Conservation (phyloP, 2,113 vertebrate species). For the Serilophus lunatus region DNA sequence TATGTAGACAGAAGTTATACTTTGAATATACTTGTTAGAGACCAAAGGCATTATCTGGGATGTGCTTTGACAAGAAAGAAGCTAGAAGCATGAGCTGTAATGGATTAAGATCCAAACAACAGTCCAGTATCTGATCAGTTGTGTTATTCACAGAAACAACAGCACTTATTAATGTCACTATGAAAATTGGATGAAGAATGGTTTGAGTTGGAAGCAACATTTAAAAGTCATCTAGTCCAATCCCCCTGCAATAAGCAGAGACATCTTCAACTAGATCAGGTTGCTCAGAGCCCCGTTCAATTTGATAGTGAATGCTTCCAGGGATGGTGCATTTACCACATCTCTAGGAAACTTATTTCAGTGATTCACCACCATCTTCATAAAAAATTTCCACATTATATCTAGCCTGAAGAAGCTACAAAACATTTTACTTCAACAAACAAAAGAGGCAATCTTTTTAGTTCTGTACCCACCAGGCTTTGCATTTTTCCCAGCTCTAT, state of each 20-base stretch:
- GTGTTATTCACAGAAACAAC: background rate
- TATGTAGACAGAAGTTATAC: background rate
- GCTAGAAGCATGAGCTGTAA: background rate
- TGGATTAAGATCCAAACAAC: background rate
- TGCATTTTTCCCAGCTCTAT: background rate
- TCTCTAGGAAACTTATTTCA: background rate
- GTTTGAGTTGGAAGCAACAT: background rate
- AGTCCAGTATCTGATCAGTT: background rate
- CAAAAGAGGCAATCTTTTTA: background rate
- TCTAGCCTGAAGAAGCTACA: background rate
- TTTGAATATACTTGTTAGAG: background rate
- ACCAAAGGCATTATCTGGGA: background rate
- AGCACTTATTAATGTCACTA: background rate
- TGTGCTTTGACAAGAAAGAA: background rate
- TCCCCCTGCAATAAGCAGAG: background rate
- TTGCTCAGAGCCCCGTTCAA: background rate
- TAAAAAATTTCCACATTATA: background rate
- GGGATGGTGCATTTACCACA: background rate
- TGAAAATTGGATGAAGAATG: background rate
- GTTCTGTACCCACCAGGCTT: background rate
- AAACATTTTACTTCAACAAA: background rate
- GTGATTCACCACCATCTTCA: background rate
- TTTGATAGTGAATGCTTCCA: background rate
- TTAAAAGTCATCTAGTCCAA: background rate
- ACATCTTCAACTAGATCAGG: background rate